phyloP scores from a whole-genome alignment of 2,888 invertebrate species.

The Callimorpha dominula region DNA sequence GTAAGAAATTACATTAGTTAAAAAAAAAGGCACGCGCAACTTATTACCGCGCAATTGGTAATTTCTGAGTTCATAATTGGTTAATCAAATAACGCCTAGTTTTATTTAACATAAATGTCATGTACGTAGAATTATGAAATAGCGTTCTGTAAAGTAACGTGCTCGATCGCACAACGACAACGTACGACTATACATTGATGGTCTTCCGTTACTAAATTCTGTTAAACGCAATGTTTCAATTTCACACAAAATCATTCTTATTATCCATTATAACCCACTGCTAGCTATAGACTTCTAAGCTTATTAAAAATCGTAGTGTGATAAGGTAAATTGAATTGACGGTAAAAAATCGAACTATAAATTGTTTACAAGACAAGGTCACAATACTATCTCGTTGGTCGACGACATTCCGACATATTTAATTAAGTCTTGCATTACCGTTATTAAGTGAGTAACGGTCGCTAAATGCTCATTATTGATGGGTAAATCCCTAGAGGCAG shows the following conservation, averaged over 20 bases:
- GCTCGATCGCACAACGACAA: neutral
- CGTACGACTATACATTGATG: neutral
- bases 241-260: too few species aligned
- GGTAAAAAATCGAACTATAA: neutral
- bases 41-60: conserved; percentile 8
- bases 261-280: neutral
- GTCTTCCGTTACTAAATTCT: neutral
- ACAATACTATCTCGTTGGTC: conserved; percentile 44
- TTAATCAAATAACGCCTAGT: neutral
- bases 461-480: conserved; percentile 12
- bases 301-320: neutral
- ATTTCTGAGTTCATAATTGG: conserved; percentile 2
- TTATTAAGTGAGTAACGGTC: conserved; percentile 29
- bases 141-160: conserved; percentile 36
- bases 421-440: conserved; percentile 38
- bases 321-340: neutral
- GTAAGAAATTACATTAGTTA: neutral
- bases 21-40: conserved; percentile 8
- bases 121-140: conserved; percentile 32
- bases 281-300: neutral
- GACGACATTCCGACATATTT: conserved; percentile 25
- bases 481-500: neutral
- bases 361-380: conserved; percentile 8
- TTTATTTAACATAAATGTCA: neutral
- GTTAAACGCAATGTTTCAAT: neutral